A percentile compares a stretch with the other conserved stretches of the same genome.
These are phyloP conservation scores for Campylomormyrus numenius DNA, from an alignment of 2,113 vertebrate genomes.

Conservation along the genomic window DNA sequence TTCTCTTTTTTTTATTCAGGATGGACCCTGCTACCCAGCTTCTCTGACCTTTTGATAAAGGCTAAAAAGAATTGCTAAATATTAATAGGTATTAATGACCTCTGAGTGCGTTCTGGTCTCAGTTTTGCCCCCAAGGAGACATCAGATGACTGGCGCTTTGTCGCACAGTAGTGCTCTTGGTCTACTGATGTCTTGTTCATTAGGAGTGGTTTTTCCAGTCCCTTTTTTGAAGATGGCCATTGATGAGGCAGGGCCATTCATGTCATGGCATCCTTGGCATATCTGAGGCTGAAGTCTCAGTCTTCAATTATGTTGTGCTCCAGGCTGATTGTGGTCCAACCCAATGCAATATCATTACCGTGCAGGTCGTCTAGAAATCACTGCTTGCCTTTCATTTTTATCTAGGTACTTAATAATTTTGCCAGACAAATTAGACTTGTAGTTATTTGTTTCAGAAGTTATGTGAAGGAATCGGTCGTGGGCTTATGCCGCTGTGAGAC, in stretches of 20 bases:
- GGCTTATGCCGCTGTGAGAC: background rate
- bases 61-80: constrained; percentile 9
- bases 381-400: background rate
- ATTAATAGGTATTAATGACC: constrained; percentile 25
- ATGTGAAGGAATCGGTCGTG: background rate
- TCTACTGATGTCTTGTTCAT: background rate
- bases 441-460: background rate
- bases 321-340: background rate
- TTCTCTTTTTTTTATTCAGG: constrained; percentile 13
- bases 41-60: background rate
- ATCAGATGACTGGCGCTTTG: background rate
- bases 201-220: background rate
- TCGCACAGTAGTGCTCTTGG: background rate
- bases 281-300: background rate
- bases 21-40: background rate
- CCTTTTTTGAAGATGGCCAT: background rate
- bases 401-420: background rate
- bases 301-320: background rate
- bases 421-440: background rate
- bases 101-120: background rate
- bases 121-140: background rate
- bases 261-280: background rate
- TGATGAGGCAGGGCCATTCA: too few species aligned
- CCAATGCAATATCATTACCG: background rate
- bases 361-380: background rate